These are phyloP conservation scores for Drosophila saltans DNA, from an alignment of 1,140 invertebrate genomes.

Conservation along the genomic window DNA sequence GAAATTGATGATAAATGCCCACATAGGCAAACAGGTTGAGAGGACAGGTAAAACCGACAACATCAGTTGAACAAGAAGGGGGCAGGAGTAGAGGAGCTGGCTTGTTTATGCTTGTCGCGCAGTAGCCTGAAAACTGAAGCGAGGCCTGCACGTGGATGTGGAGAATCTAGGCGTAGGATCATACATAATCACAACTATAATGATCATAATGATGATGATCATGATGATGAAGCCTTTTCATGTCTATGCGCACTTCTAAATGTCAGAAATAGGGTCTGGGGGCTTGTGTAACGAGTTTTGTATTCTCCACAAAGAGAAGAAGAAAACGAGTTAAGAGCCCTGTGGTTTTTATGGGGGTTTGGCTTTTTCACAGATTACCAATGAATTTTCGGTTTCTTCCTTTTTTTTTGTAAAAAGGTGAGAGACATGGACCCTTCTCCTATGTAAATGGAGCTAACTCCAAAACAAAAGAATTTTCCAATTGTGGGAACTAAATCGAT, in stretches of 20 bases:
- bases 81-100: constrained; percentile 15
- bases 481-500: constrained; percentile 38
- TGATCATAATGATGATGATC: constrained; percentile 27
- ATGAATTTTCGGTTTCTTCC: constrained; percentile 62
- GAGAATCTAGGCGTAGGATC: constrained; percentile 8
- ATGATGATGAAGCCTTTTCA: constrained; percentile 72
- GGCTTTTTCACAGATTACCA: constrained; percentile 81
- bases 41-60: constrained; percentile 57
- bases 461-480: constrained; percentile 60
- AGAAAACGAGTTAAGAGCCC: constrained; percentile 70
- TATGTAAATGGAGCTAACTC: constrained; percentile 30
- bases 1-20: constrained; percentile 73
- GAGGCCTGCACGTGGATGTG: constrained; percentile 70
- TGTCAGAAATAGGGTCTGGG: constrained; percentile 35
- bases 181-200: neutral
- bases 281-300: constrained; percentile 64
- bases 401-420: neutral
- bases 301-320: constrained; percentile 37
- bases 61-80: neutral
- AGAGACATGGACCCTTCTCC: constrained; percentile 19
- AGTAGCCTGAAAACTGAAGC: constrained; percentile 64
- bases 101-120: constrained; percentile 39
- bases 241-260: constrained; percentile 63
- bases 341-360: constrained; percentile 80
- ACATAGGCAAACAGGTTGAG: constrained; percentile 70